Evolutionary conservation across 2,888 invertebrate species (phyloP).

Genomic region (Sphaerophoria taeniata): DNA sequence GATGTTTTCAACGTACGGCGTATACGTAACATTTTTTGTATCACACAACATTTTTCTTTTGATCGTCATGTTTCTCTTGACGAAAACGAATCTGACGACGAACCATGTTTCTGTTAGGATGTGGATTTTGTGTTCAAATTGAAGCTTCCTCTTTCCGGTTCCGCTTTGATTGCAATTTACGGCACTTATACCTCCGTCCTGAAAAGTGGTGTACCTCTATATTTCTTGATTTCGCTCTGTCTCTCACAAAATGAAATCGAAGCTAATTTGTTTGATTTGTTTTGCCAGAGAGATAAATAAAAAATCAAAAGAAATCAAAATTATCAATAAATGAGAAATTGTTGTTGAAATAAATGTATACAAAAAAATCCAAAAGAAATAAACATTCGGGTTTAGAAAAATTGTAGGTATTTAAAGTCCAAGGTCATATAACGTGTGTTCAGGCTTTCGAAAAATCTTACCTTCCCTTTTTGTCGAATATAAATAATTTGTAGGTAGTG

Average conservation of each 20-base stretch:
- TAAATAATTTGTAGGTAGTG: neutral
- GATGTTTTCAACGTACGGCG: neutral
- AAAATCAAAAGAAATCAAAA: constrained; percentile 39
- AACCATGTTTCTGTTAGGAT: neutral
- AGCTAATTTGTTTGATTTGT: constrained; percentile 15
- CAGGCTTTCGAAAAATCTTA: constrained; percentile 16
- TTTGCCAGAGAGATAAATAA: neutral
- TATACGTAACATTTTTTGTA: neutral
- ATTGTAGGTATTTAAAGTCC: constrained; percentile 24
- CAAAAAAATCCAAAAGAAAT: neutral
- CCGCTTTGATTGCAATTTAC: constrained; percentile 12
- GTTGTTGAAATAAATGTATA: neutral
- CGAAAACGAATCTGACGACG: too few relatives aligned
- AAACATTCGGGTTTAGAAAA: neutral
- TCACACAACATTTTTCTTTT: neutral
- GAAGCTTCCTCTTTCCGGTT: constrained; percentile 20
- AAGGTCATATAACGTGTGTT: constrained; percentile 20
- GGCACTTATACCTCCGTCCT: constrained; percentile 5
- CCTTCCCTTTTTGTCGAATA: constrained; percentile 1
- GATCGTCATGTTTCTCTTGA: neutral
- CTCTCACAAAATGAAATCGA: neutral
- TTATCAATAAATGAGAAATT: constrained; percentile 30
- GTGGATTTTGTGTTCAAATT: constrained; percentile 2
- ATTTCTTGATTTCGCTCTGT: neutral
- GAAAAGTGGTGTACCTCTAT: neutral